These are phyloP conservation scores for Capromys pilorides DNA, from an alignment of 2,797 vertebrate species.

Conservation along the genomic window DNA sequence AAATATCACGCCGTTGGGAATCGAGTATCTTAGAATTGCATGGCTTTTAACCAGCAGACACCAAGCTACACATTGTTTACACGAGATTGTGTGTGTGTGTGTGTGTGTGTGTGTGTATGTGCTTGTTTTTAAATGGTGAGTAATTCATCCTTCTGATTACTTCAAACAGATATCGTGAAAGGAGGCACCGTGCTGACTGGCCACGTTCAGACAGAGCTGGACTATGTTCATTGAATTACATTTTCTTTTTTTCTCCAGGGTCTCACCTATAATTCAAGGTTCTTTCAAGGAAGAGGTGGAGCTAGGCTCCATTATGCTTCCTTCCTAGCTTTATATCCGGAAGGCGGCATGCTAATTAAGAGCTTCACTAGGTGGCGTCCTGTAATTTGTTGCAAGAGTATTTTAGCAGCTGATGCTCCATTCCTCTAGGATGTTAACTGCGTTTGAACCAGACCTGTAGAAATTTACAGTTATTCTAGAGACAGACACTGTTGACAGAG, in stretches of 20 bases:
- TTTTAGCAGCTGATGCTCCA: conserved; percentile 71
- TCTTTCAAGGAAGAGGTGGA: conserved; percentile 66
- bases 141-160: not conserved
- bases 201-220: not conserved
- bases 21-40: not conserved
- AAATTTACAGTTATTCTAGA: conserved; percentile 69
- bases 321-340: conserved; percentile 71
- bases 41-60: not conserved
- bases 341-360: conserved; percentile 80
- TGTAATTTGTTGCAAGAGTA: conserved; percentile 78
- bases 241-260: conserved; percentile 30
- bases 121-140: not conserved
- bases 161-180: not conserved
- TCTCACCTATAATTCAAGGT: conserved; percentile 57
- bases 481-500: conserved; percentile 52
- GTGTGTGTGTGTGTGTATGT: not conserved
- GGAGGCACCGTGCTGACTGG: not conserved
- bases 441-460: conserved; percentile 77
- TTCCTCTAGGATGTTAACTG: conserved; percentile 78
- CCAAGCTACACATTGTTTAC: not conserved
- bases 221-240: not conserved
- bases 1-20: not conserved
- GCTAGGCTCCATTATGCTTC: conserved; percentile 75
- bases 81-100: not conserved
- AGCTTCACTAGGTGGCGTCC: conserved; percentile 80